Evolutionary conservation across 1,140 invertebrate species (phyloP).

Genomic region (Holotrichia oblita): DNA sequence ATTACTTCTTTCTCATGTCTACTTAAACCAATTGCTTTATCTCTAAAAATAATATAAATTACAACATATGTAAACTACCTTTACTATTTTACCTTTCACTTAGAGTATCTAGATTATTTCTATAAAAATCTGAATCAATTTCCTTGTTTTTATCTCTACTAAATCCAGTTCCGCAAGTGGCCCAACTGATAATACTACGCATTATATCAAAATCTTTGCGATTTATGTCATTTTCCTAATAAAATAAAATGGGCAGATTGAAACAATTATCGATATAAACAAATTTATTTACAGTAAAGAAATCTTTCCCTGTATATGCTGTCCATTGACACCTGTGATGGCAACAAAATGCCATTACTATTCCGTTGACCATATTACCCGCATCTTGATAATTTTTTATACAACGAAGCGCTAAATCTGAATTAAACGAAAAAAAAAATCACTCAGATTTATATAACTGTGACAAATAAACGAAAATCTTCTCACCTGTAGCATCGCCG

Average conservation of each 20-base stretch:
- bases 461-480: constrained; percentile 37
- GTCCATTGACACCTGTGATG: constrained; percentile 83
- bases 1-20: constrained; percentile 67
- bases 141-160: constrained; percentile 62
- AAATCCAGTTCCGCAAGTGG: constrained; percentile 76
- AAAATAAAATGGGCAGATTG: neutral
- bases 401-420: constrained; percentile 77
- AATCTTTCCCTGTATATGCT: constrained; percentile 74
- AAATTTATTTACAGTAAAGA: constrained; percentile 63
- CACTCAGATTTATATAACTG: too few relatives aligned
- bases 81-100: constrained; percentile 38
- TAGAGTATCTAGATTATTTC: constrained; percentile 39
- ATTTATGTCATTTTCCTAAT: constrained; percentile 66
- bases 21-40: constrained; percentile 51
- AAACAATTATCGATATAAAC: neutral
- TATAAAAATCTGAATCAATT: constrained; percentile 54
- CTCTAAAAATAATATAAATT: constrained; percentile 44
- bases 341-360: constrained; percentile 85
- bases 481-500: constrained; percentile 79
- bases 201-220: constrained; percentile 78
- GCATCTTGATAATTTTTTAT: constrained; percentile 61
- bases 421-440: too few relatives aligned
- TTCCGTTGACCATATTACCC: constrained; percentile 64
- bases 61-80: neutral
- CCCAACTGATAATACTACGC: constrained; percentile 84